Percentiles rank a stretch among this genome's conserved stretches.
phyloP scores from a whole-genome alignment of 2,113 vertebrate species.

The Benitochromis conjunctus region DNA sequence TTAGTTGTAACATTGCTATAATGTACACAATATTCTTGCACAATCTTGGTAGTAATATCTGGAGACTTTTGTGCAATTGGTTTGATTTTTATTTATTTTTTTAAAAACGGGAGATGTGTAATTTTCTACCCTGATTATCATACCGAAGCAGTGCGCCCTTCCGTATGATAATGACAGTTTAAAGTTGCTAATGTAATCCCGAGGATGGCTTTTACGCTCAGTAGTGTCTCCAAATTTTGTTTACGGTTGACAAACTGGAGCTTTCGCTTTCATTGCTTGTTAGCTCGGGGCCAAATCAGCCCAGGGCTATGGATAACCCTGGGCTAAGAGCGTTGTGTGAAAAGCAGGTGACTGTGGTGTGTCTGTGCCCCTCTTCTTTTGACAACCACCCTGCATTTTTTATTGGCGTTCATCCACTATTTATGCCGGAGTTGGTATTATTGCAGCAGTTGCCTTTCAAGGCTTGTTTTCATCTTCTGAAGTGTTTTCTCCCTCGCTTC shows the following conservation, averaged over 20 bases:
- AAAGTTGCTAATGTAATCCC: not conserved
- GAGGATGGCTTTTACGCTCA: not conserved
- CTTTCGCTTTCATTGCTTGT: constrained; percentile 10
- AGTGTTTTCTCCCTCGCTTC: constrained; percentile 11
- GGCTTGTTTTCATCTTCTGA: constrained; percentile 55
- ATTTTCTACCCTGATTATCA: not conserved
- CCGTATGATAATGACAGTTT: not conserved
- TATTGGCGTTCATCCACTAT: constrained; percentile 55
- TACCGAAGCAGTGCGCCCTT: not conserved
- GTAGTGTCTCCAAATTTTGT: constrained; percentile 3
- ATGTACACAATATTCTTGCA: not conserved
- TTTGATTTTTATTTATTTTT: not conserved
- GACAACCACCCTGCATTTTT: constrained; percentile 50
- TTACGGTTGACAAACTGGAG: constrained; percentile 20
- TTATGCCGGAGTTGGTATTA: constrained; percentile 54
- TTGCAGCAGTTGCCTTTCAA: constrained; percentile 57
- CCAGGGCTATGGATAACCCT: constrained; percentile 49
- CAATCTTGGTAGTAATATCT: not conserved
- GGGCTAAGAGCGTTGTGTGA: constrained; percentile 21
- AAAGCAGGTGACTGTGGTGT: constrained; percentile 30
- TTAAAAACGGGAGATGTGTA: not conserved
- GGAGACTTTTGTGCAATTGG: not conserved
- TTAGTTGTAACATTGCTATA: not conserved
- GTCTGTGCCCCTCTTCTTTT: constrained; percentile 23
- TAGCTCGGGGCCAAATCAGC: constrained; percentile 32